Evolutionary conservation across 2,888 invertebrate species (phyloP), one percentile per base, ranked within the genome.

Genomic region (Epinotia demarniana): DNA sequence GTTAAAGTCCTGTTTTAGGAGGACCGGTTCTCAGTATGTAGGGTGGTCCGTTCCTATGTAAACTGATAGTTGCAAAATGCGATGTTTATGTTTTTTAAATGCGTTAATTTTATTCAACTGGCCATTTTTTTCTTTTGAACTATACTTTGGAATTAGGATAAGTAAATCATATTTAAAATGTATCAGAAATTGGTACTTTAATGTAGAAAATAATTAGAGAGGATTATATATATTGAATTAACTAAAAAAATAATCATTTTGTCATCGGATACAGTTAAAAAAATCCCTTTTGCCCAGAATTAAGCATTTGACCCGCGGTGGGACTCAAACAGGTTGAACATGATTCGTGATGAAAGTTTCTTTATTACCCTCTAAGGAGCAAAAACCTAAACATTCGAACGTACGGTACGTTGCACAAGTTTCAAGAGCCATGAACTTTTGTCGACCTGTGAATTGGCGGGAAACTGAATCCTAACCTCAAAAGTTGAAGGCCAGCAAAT

Each of bases 1-100:
- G 43, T 33, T 57, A 69, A 72, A 72, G 75, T 67, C 72, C 75
- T 72, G 75, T 72, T 75, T 67, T 75, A 67, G 55, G 16, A 60
- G 33, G 39, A 75, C 75, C 75, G 33, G 71, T 75, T 67, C 23
- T 11, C 39, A 64, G 53, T 66, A 71, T 75, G 58, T 60, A 60
- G 58, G 64, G 39, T 64, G 75, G 58, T 60, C 66, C 71, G 60
- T 63, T 66, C 71, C 49, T 43, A 66, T 49, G 75, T 71, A 75
- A 75, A 66, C 27, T 1, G 64, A 71, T 66, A 71, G 39, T 61
- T 61, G 64, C 60, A 53, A 75, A 64, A 62, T 66, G 53, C 66
- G 27, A 75, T 66, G 61, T 55, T 23, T 66, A 75, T 66, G 60
- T 71, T 53, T 58, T 64, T 71, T 58, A 23, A 75, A 70, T 39